Percentiles rank a stretch among this genome's conserved stretches.
These are phyloP conservation scores for Ornithoptera alexandrae DNA, from an alignment of 2,888 invertebrate genomes.

Conservation along the genomic window DNA sequence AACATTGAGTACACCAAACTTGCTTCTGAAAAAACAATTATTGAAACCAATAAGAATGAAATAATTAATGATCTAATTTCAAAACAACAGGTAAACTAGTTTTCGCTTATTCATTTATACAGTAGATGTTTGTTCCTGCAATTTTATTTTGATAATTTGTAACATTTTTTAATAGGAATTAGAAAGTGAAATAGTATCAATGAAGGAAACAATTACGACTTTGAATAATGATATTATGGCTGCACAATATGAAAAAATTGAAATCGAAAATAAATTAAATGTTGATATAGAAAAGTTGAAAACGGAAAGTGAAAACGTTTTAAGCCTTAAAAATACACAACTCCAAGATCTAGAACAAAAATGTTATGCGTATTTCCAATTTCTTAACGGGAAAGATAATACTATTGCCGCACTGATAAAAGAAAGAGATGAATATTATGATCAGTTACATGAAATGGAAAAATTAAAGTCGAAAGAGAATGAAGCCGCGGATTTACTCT, in stretches of 20 bases:
- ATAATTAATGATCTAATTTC: slow-evolving; percentile 39
- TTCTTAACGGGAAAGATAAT: slow-evolving; percentile 3
- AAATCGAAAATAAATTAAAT: slow-evolving; percentile 41
- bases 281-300: slow-evolving; percentile 47
- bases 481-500: slow-evolving; percentile 43
- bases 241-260: slow-evolving; percentile 44
- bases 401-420: slow-evolving; percentile 5
- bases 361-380: neutral
- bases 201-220: slow-evolving; percentile 42
- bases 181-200: slow-evolving; percentile 46
- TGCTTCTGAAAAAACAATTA: slow-evolving; percentile 38
- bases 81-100: slow-evolving; percentile 64
- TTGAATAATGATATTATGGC: slow-evolving; percentile 35
- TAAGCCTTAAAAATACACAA: slow-evolving; percentile 47
- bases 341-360: slow-evolving; percentile 48
- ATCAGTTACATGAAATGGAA: slow-evolving; percentile 48
- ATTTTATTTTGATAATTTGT: neutral
- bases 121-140: slow-evolving; percentile 9
- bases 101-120: neutral
- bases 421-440: slow-evolving; percentile 45
- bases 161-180: slow-evolving; percentile 54
- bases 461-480: slow-evolving; percentile 51
- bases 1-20: slow-evolving; percentile 50
- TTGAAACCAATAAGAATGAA: slow-evolving; percentile 45
- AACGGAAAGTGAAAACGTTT: slow-evolving; percentile 42